Percentiles rank a stretch among this genome's conserved stretches.
phyloP scores from a whole-genome alignment of 2,113 vertebrate species.

The Ceyx cyanopectus region DNA sequence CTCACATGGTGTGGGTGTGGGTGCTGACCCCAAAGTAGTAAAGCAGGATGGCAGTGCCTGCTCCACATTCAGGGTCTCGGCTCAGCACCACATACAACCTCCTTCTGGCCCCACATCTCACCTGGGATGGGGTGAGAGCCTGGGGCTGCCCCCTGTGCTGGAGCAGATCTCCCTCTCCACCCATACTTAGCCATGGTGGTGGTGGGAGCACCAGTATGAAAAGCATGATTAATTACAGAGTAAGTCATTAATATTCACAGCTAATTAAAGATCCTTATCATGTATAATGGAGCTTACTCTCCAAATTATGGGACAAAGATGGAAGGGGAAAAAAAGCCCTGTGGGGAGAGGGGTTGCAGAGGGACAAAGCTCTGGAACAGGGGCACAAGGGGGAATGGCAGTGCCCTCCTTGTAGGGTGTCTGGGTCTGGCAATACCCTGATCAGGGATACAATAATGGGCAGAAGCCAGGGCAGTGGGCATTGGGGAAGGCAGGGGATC shows the following conservation, averaged over 20 bases:
- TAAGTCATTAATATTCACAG: constrained; percentile 76
- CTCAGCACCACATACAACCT: neutral
- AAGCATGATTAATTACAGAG: constrained; percentile 72
- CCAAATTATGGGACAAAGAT: constrained; percentile 38
- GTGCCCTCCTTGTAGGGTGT: neutral
- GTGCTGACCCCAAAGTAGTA: neutral
- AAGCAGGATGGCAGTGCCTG: neutral
- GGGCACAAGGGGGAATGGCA: fast-evolving
- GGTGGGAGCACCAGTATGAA: constrained; percentile 31
- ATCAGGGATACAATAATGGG: neutral
- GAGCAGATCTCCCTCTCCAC: neutral
- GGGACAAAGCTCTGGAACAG: neutral
- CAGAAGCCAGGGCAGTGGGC: neutral
- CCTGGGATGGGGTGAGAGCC: neutral
- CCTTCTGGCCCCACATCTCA: fast-evolving
- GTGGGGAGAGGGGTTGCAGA: neutral
- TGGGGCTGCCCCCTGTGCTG: neutral
- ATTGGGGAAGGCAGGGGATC: too few species aligned
- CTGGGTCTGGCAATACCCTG: neutral
- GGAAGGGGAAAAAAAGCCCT: neutral
- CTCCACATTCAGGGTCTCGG: neutral
- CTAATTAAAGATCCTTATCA: constrained; percentile 76
- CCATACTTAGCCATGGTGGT: neutral
- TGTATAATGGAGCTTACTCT: constrained; percentile 61
- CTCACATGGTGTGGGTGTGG: fast-evolving